Evolutionary conservation across 2,888 invertebrate species (phyloP).

Genomic region (Crioceris asparagi): DNA sequence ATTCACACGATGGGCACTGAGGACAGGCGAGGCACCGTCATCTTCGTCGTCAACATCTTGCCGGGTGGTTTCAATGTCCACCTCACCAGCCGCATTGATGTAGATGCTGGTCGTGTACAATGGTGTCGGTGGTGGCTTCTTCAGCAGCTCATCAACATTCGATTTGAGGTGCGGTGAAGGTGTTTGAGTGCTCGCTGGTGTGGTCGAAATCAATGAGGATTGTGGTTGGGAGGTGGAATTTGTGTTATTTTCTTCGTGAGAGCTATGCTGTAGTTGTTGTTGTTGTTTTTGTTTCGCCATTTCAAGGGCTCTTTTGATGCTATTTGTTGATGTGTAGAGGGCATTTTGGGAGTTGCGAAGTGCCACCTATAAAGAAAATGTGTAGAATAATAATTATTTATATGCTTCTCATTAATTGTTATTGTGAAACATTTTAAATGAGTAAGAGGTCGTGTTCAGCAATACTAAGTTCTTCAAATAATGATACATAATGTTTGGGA

Average conservation of each 20-base stretch:
- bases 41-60: too few species aligned
- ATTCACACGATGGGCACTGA: conserved; percentile 26
- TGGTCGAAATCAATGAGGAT: too few species aligned
- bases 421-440: too few species aligned
- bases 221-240: conserved; percentile 15
- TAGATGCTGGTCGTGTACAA: conserved; percentile 37
- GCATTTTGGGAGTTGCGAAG: conserved; percentile 32
- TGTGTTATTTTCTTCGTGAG: conserved; percentile 13
- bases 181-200: too few species aligned
- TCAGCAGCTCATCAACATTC: conserved; percentile 5
- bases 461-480: too few species aligned
- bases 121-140: conserved; percentile 1
- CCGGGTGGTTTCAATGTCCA: conserved; percentile 25
- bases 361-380: conserved; percentile 22
- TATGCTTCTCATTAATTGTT: too few species aligned
- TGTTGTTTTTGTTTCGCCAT: conserved; percentile 13
- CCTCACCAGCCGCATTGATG: conserved; percentile 33
- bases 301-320: conserved; percentile 20
- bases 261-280: too few species aligned
- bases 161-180: background rate
- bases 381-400: conserved; percentile 6
- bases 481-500: too few species aligned
- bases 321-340: conserved; percentile 25
- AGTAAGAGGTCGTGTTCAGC: too few species aligned
- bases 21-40: conserved; percentile 23